Percentiles rank a stretch among this genome's conserved stretches.
These are phyloP conservation scores for Liolophura sinensis DNA, from an alignment of 1,140 invertebrate genomes.

Conservation along the genomic window DNA sequence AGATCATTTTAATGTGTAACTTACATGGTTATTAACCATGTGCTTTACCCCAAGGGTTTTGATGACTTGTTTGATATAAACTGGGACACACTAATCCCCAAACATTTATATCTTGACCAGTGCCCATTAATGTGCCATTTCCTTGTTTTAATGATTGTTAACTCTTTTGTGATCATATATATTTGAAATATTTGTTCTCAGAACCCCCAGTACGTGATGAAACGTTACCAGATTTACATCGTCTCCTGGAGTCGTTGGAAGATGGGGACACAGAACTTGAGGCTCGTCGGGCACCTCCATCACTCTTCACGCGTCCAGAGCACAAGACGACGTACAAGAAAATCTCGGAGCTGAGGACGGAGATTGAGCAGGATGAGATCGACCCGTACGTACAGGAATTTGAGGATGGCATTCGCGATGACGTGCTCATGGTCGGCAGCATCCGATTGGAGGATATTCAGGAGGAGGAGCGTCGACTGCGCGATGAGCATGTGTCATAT, in stretches of 20 bases:
- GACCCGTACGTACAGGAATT: constrained; percentile 45
- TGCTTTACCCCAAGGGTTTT: too few species aligned
- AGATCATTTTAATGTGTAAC: too few species aligned
- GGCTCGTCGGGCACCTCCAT: constrained; percentile 36
- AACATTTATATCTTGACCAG: background rate
- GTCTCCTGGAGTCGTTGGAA: constrained; percentile 42
- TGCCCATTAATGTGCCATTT: background rate
- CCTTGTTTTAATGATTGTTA: background rate
- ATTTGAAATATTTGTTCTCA: constrained; percentile 9
- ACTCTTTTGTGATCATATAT: background rate
- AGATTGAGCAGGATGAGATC: constrained; percentile 46
- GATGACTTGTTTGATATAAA: too few species aligned
- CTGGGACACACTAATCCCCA: too few species aligned
- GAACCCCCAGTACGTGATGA: constrained; percentile 31
- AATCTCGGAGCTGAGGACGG: constrained; percentile 45
- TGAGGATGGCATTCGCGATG: constrained; percentile 45
- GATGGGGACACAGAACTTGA: constrained; percentile 38
- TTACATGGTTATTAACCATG: too few species aligned
- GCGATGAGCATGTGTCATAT: constrained; percentile 51
- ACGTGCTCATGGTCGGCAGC: constrained; percentile 50
- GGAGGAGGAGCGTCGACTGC: constrained; percentile 48
- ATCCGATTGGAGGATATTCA: constrained; percentile 53
- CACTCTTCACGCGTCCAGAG: constrained; percentile 49
- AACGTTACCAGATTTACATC: constrained; percentile 44
- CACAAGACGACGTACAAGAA: constrained; percentile 44